phyloP scores from a whole-genome alignment of 2,888 invertebrate species.

The Augochlorella aurata region DNA sequence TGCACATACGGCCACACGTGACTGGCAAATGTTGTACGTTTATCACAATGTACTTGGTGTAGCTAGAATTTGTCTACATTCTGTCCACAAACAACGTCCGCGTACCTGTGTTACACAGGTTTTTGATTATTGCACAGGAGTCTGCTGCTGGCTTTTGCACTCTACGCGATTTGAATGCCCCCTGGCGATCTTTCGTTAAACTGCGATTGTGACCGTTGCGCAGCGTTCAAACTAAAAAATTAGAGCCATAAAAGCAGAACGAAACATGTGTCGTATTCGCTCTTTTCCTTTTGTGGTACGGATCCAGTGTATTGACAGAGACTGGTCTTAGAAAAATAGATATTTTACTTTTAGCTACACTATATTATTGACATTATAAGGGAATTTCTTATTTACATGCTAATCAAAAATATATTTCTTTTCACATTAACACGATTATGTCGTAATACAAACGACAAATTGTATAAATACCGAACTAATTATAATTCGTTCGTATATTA shows the following conservation, averaged over 20 bases:
- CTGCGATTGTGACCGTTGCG: slow-evolving; percentile 36
- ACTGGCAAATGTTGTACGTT: slow-evolving; percentile 13
- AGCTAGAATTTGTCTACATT: slow-evolving; percentile 19
- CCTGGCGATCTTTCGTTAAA: slow-evolving; percentile 27
- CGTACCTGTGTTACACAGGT: slow-evolving; percentile 32
- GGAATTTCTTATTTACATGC: neutral
- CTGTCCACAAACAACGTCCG: slow-evolving; percentile 44
- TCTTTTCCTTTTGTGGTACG: slow-evolving; percentile 43
- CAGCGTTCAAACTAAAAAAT: slow-evolving; percentile 54
- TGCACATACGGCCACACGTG: neutral
- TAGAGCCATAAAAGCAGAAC: slow-evolving; percentile 53
- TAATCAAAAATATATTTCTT: neutral
- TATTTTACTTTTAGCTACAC: neutral
- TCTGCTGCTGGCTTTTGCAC: slow-evolving; percentile 44
- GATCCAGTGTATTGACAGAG: slow-evolving; percentile 20
- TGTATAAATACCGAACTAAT: neutral
- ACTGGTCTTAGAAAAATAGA: slow-evolving; percentile 11
- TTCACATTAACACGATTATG: neutral
- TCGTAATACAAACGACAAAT: neutral
- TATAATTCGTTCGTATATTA: neutral
- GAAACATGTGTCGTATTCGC: slow-evolving; percentile 19
- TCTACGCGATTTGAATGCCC: slow-evolving; percentile 27
- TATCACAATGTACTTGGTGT: neutral
- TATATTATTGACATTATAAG: neutral
- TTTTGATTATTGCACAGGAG: slow-evolving; percentile 36